Base-by-base conservation (phyloP, 2,888 invertebrate genomes). In the Parnassius apollo region DNA sequence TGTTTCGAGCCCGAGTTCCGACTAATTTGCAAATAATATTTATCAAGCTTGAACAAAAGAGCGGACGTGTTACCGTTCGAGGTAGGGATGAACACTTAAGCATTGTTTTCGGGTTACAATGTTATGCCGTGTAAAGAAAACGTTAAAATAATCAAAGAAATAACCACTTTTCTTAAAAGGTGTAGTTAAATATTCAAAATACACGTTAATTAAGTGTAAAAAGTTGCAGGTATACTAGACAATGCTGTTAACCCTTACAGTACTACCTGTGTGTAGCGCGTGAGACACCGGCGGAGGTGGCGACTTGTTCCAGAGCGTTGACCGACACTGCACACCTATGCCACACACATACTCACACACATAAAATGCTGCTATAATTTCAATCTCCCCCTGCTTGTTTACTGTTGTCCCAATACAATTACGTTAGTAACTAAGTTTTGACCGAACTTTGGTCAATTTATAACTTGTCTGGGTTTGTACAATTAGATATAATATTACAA, bases 11-110 rank as follows among this genome's bases (percentile, higher is more conserved):
- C 45, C 44, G 51, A 44, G n/a, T 52, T 9, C 51, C 50, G 45
- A 62, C 74, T 78, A 74, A 80, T 82, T 83, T 81, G 85, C 80
- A 82, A 85, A 84, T 82, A 84, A 83, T 79, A 80, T 77, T 77
- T 76, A 69, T 77, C 62, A 74, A n/a, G 12, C 46, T 7, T 74
- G 75, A 82, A 83, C 82, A 83, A 85, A 83, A 79, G 77, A 71
- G 53, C 42, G 2, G 4, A n/a, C 2, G 42, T 9, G 9, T 9
- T 13, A 12, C 42, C 53, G n/a, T 4, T 12, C 35, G 18, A 42
- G 9, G 42, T 42, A 42, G 35, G 3, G 42, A 53, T 53, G n/a
- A 12, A 4, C 13, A 3, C 11, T 10, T 51, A 50, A 22, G 10
- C 9, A 22, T 51, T 48, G 13, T 48, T 10, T 25, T 51, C 25